Conservation (phyloP, 2,888 invertebrate species). For the Oscheius myriophilus region DNA sequence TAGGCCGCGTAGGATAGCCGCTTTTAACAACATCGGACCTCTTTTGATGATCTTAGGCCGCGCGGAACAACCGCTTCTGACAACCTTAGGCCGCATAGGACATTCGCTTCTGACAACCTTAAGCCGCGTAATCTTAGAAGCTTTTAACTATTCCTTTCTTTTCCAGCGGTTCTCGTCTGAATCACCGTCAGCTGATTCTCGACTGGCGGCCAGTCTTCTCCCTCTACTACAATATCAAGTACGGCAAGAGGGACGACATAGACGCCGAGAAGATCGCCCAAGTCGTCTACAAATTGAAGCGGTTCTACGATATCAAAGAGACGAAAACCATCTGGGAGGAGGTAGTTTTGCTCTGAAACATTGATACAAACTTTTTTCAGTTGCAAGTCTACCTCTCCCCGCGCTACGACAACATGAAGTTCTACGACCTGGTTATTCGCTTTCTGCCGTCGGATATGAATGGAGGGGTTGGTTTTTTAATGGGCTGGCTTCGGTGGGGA, state of each 20-base stretch:
- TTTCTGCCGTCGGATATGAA: constrained; percentile 28
- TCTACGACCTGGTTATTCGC: constrained; percentile 20
- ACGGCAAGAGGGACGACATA: constrained; percentile 29
- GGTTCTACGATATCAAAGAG: constrained; percentile 20
- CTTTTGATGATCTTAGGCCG: too few relatives aligned
- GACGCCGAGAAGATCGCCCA: constrained; percentile 23
- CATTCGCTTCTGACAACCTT: too few relatives aligned
- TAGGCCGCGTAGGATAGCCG: too few relatives aligned
- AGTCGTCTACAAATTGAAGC: constrained; percentile 24
- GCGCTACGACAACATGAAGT: constrained; percentile 23
- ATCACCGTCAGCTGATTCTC: constrained; percentile 34
- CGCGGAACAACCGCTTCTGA: too few relatives aligned
- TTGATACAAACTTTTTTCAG: constrained; percentile 11
- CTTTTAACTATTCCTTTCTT: neutral
- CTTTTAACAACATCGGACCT: too few relatives aligned
- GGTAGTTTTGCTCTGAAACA: constrained; percentile 6
- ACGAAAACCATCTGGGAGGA: constrained; percentile 30
- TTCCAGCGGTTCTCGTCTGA: constrained; percentile 29
- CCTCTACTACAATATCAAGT: constrained; percentile 29
- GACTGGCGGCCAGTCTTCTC: constrained; percentile 47
- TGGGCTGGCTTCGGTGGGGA: too few relatives aligned
- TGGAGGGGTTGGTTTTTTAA: constrained; percentile 31
- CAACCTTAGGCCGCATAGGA: too few relatives aligned
- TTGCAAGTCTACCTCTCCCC: constrained; percentile 31
- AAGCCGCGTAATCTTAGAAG: too few relatives aligned